Conservation (phyloP, 2,888 invertebrate genomes). For the Drosophila mulleri region DNA sequence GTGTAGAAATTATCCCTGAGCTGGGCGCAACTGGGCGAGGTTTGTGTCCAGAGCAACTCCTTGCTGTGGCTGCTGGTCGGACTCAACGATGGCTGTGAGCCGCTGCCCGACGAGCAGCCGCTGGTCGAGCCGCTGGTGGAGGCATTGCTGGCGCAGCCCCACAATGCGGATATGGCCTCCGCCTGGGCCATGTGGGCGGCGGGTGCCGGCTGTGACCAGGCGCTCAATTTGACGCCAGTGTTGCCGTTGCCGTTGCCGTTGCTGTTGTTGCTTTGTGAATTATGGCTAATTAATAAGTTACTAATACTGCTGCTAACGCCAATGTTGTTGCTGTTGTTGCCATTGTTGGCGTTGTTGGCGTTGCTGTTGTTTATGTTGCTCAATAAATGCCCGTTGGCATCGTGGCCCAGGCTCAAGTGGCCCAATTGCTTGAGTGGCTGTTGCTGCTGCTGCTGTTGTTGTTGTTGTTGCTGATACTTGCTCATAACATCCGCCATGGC, state of each 20-base stretch:
- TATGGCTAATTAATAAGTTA: slow-evolving; percentile 83
- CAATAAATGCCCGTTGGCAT: slow-evolving; percentile 56
- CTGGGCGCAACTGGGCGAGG: slow-evolving; percentile 77
- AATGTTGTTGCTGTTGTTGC: slow-evolving; percentile 38
- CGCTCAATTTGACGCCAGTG: slow-evolving; percentile 35
- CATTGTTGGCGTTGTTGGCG: slow-evolving; percentile 32
- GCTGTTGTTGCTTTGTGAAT: slow-evolving; percentile 62
- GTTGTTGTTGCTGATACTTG: slow-evolving; percentile 66
- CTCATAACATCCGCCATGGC: slow-evolving; percentile 68
- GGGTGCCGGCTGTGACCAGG: slow-evolving; percentile 46
- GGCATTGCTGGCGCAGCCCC: slow-evolving; percentile 81
- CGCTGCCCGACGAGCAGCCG: slow-evolving; percentile 80
- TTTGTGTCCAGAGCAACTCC: slow-evolving; percentile 84
- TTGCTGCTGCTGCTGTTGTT: slow-evolving; percentile 45
- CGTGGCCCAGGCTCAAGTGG: slow-evolving; percentile 49
- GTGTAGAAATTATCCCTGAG: slow-evolving; percentile 62
- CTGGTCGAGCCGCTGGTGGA: slow-evolving; percentile 80
- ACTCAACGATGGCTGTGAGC: slow-evolving; percentile 83
- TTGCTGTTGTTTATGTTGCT: slow-evolving; percentile 50
- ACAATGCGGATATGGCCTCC: slow-evolving; percentile 81
- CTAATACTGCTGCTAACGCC: slow-evolving; percentile 81
- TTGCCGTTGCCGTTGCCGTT: not conserved
- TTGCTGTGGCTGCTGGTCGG: slow-evolving; percentile 84
- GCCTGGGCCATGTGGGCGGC: slow-evolving; percentile 49
- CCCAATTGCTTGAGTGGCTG: slow-evolving; percentile 43